Base-by-base conservation (phyloP, 2,797 vertebrate genomes). In the Amblyraja radiata region DNA sequence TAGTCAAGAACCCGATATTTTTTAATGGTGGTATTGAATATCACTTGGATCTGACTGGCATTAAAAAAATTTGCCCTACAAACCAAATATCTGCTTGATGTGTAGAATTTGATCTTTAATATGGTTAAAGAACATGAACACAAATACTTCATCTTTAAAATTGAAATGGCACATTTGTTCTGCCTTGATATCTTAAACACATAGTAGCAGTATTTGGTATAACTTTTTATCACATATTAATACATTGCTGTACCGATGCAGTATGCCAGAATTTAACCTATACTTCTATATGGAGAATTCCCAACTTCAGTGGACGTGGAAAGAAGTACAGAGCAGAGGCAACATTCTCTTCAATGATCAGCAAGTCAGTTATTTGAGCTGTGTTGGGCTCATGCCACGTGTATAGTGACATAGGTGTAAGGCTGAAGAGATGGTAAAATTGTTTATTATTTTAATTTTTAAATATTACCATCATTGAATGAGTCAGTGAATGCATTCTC, bases 101-200 rank as follows among this genome's bases (percentile, higher is more conserved):
- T 81, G 54, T 71, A 21, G 23, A 9, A 23, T n/a, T 90, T 68
- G 86, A 90, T 86, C 68, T 28, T 90, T 90, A 46, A 46, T 39
- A 91, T 74, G 68, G 32, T 91, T 18, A 91, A 73, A 74, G 36
- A 71, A 39, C 32, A 23, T 73, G 88, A 91, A 91, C 65, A 71
- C 39, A 90, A 39, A 91, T 73, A 18, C 25, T 90, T 91, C 46
- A 91, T 11, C 4, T 23, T 28, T 74, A 13, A 46, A 73, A 54
- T 3, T 39, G 18, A 91, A 71, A 91, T 73, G 21, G 25, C 13
- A 0, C n/a, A 21, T 71, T 90, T 21, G 58, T n/a, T 88, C 13
- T 88, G 61, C 84, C 11, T n/a, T 32, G n/a, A 28, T 36, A 90
- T 11, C 65, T 86, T 86, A 61, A 86, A 86, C 14, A 63, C n/a